A percentile compares a stretch with the other conserved stretches of the same genome.
Evolutionary conservation across 2,797 vertebrate species (phyloP).

Genomic region (Perodicticus potto): DNA sequence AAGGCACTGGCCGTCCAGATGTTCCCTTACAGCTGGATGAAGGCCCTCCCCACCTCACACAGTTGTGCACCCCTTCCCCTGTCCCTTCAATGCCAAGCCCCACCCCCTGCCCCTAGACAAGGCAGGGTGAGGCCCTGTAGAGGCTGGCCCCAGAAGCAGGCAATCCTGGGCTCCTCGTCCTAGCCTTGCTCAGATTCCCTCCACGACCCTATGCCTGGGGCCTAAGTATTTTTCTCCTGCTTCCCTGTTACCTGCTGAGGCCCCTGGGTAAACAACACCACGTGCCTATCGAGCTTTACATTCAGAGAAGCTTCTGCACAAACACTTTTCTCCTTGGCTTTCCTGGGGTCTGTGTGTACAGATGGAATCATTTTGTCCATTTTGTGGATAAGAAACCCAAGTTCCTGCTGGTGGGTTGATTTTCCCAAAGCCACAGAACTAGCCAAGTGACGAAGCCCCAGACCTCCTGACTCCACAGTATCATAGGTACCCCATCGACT

Average conservation of each 20-base stretch:
- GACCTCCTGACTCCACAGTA: not conserved
- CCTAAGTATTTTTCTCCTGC: not conserved
- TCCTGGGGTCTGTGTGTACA: not conserved
- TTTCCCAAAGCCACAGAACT: not conserved
- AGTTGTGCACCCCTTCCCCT: too few species aligned
- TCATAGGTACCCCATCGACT: not conserved
- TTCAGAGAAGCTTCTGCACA: not conserved
- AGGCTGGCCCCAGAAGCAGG: not conserved
- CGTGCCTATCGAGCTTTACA: rapidly evolving
- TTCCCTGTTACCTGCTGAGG: not conserved
- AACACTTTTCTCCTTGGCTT: not conserved
- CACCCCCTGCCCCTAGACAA: not conserved
- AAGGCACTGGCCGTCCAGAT: not conserved
- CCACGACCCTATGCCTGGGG: not conserved
- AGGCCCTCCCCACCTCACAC: not conserved
- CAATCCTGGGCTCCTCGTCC: not conserved
- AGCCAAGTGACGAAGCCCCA: not conserved
- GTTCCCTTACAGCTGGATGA: not conserved
- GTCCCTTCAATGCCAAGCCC: rapidly evolving
- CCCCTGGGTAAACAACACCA: too few species aligned
- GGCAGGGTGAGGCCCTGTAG: not conserved
- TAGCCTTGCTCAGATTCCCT: not conserved
- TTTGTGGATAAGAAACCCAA: not conserved
- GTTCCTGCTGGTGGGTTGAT: not conserved
- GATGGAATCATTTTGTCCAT: not conserved